These are phyloP conservation scores for Phyllostomus hastatus DNA, from an alignment of 2,113 vertebrate species.

Conservation along the genomic window DNA sequence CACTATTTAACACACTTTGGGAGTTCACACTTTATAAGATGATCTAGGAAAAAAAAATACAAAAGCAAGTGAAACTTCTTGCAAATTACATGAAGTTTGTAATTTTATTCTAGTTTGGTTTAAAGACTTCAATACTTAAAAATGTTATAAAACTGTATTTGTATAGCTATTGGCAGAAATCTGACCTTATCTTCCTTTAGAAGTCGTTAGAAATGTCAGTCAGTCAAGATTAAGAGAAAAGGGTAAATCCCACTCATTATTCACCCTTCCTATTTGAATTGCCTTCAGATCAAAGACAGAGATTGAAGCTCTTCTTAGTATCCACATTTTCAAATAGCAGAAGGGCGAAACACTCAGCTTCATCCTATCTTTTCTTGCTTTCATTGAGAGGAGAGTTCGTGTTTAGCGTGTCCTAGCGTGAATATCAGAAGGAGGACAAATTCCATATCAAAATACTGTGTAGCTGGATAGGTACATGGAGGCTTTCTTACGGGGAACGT, in stretches of 20 bases:
- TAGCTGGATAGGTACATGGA: background rate
- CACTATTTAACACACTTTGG: background rate
- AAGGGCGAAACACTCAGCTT: background rate
- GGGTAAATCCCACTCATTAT: background rate
- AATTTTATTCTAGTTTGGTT: background rate
- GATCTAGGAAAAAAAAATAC: background rate
- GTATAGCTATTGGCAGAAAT: background rate
- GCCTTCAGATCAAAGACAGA: constrained; percentile 41
- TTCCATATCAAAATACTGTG: background rate
- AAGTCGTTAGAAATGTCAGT: background rate
- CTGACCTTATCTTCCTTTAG: background rate
- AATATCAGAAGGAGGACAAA: background rate
- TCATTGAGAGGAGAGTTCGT: background rate
- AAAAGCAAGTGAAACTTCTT: constrained; percentile 4
- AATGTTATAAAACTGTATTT: background rate
- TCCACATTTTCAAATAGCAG: background rate
- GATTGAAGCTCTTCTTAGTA: background rate
- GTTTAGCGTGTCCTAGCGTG: background rate
- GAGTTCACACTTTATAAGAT: background rate
- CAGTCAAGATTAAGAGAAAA: constrained; percentile 6
- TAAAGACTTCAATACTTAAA: constrained; percentile 14
- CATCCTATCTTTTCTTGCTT: background rate
- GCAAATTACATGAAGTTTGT: background rate
- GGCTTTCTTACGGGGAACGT: background rate
- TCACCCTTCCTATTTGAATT: background rate